Conservation (phyloP, 1,140 invertebrate species). For the Hirudo medicinalis region DNA sequence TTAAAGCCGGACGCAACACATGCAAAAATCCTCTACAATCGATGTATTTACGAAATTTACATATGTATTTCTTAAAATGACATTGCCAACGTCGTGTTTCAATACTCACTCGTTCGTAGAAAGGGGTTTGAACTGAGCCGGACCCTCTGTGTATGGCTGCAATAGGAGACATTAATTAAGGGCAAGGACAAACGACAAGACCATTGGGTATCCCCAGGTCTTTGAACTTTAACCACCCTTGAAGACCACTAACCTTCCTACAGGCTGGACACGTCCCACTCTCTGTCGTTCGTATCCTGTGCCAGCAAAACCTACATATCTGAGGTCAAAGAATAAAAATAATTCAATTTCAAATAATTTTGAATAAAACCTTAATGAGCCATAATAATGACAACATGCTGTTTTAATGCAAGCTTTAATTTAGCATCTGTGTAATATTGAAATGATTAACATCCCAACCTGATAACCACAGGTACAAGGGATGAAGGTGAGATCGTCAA, state of each 20-base stretch:
- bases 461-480: constrained; percentile 99
- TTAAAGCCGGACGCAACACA: too few relatives aligned
- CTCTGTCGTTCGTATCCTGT: constrained; percentile 93
- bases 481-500: constrained; percentile 96
- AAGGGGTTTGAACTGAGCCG: constrained; percentile 92
- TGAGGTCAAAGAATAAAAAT: constrained; percentile 39
- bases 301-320: constrained; percentile 99
- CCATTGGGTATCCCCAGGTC: too few relatives aligned
- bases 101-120: constrained; percentile 63
- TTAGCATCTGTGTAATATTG: neutral
- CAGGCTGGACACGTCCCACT: constrained; percentile 97
- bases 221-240: neutral
- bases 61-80: too few relatives aligned
- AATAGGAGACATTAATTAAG: constrained; percentile 20
- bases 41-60: too few relatives aligned
- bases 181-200: neutral
- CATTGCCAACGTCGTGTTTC: too few relatives aligned
- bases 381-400: too few relatives aligned
- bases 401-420: too few relatives aligned
- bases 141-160: constrained; percentile 80
- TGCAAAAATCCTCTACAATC: too few relatives aligned
- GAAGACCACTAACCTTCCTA: constrained; percentile 59
- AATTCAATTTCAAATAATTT: neutral
- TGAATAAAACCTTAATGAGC: too few relatives aligned
- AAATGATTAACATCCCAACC: constrained; percentile 45